Percentiles rank a stretch among this genome's conserved stretches.
These are phyloP conservation scores for Leptocoma aspasia DNA, from an alignment of 2,113 vertebrate species.

Conservation along the genomic window DNA sequence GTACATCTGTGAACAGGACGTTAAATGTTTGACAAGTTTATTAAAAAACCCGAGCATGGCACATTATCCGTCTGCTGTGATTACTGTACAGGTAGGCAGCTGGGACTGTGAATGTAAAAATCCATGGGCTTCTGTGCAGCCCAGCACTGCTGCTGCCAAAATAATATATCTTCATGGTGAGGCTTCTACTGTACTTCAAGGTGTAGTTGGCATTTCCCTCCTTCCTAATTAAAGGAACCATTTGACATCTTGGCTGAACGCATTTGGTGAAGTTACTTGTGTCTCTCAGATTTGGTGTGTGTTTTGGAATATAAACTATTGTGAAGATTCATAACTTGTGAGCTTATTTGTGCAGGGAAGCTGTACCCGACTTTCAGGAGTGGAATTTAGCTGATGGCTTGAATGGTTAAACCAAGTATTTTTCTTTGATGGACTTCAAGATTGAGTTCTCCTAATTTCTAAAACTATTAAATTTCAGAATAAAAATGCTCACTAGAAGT, in stretches of 20 bases:
- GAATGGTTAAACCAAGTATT: background rate
- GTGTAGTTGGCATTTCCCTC: background rate
- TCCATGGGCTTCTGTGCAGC: background rate
- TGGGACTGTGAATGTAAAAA: constrained; percentile 17
- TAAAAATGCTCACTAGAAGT: background rate
- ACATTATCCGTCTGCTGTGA: constrained; percentile 59
- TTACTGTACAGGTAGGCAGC: constrained; percentile 36
- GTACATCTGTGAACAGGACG: constrained; percentile 21
- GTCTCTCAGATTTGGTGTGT: background rate
- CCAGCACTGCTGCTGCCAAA: background rate
- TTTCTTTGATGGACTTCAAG: background rate
- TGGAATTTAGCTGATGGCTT: background rate
- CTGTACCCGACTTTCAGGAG: background rate
- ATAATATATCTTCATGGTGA: background rate
- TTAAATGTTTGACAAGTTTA: constrained; percentile 51
- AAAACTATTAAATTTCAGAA: background rate
- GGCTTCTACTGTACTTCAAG: background rate
- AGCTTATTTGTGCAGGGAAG: background rate
- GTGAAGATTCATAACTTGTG: background rate
- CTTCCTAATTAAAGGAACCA: background rate
- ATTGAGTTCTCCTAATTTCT: background rate
- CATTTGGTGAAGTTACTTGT: background rate
- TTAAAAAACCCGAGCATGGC: constrained; percentile 20
- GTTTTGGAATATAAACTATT: background rate
- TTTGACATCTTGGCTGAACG: background rate